Evolutionary conservation across 2,888 invertebrate genomes (phyloP), one percentile per base, ranked within the genome.

Genomic region (Leucophora obtusa): DNA sequence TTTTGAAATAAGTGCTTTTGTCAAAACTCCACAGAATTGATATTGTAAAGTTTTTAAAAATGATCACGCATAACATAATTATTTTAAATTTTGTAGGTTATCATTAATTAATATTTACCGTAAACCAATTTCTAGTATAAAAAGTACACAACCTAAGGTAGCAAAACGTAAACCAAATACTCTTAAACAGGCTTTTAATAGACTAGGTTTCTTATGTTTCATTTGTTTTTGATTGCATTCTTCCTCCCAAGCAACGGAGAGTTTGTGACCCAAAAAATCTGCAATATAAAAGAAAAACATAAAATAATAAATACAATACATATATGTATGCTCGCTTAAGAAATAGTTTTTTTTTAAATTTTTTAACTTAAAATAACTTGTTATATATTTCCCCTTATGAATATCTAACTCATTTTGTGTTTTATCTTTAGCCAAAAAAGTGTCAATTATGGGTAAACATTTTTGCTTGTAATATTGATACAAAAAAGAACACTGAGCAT

Each of bases 141-240:
- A 91, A 35, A 93, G 87, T 1, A 92, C 89, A 17, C 93, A 83
- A 70, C 94, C 94, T 65, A 93, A 92, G 1, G 92, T 82, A 86
- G 93, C 89, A 81, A 93, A 91, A 50, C 91, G 88, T 69, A 89
- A 91, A 0, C 93, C 93, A 84, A 94, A 94, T 5, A 93, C 93
- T 81, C 90, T 91, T 21, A 92, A 75, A 47, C 93, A 76, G 9
- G 87, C 89, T 35, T 70, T 84, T 1, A 88, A 2, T 69, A 90
- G 82, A 66, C 85, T 88, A 0, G 94, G 93, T 1, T 89, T 84
- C 63, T 86, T 86, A 24, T 85, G 83, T 79, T 86, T 84, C 80
- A 85, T 77, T 62, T 87, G 82, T 87, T 90, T 85, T 53, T 79
- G 82, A 62, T 85, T 80, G 21, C 92, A 85, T 86, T 94, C 93